phyloP scores from a whole-genome alignment of 2,888 invertebrate genomes.

The Ornithoptera priamus region DNA sequence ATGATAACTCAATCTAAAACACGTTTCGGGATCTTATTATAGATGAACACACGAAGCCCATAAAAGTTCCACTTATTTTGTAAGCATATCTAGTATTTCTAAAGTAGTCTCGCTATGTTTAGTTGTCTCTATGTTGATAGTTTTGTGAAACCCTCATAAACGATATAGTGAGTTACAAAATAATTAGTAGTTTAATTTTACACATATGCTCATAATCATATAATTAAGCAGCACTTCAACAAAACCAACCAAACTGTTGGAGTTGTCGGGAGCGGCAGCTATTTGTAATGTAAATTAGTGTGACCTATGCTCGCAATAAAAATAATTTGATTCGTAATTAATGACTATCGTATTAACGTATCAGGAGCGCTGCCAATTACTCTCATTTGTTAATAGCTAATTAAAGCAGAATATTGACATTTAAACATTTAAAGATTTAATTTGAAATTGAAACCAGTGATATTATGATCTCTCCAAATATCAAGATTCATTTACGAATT shows the following conservation, averaged over 20 bases:
- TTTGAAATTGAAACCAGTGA: no score
- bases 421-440: no score
- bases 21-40: no score
- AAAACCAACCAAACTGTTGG: neutral
- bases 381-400: constrained; percentile 31
- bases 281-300: constrained; percentile 41
- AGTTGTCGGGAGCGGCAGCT: constrained; percentile 35
- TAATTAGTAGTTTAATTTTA: neutral
- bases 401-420: constrained; percentile 18
- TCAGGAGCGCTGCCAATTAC: constrained; percentile 18
- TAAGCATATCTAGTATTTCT: no score
- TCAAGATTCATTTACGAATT: no score
- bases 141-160: neutral
- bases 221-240: constrained; percentile 13
- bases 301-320: constrained; percentile 39
- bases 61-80: no score
- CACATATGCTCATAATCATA: neutral
- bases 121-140: no score
- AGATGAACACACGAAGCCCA: no score
- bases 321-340: constrained; percentile 39
- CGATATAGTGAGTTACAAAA: neutral
- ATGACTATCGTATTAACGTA: constrained; percentile 27
- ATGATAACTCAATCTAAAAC: no score
- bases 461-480: no score
- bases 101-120: no score